Conservation (phyloP, 2,888 invertebrate genomes). For the Ditula angustiorana region DNA sequence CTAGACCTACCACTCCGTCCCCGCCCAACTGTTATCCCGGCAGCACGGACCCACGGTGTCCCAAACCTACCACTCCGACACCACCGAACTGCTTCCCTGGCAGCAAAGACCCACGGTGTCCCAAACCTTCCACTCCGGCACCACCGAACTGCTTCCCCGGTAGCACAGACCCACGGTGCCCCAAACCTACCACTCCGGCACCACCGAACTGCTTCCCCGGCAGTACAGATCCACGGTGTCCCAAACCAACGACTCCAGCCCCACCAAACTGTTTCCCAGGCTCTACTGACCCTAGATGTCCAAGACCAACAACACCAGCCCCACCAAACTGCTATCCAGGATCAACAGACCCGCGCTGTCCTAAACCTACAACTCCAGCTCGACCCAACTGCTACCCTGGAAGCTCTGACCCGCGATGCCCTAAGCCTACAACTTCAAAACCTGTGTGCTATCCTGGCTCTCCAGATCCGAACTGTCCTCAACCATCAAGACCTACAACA, state of each 20-base stretch:
- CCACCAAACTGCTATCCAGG: constrained; percentile 44
- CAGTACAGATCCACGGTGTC: constrained; percentile 45
- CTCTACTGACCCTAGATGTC: constrained; percentile 55
- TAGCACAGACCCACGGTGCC: constrained; percentile 55
- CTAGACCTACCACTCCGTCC: constrained; percentile 39
- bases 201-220: constrained; percentile 47
- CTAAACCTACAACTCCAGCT: constrained; percentile 44
- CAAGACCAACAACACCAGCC: constrained; percentile 43
- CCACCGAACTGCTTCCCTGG: constrained; percentile 54
- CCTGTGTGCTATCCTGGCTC: constrained; percentile 47
- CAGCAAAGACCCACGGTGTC: constrained; percentile 52
- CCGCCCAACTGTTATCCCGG: constrained; percentile 45
- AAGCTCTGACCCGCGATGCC: constrained; percentile 53
- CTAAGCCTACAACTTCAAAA: constrained; percentile 44
- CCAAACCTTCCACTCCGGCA: constrained; percentile 42
- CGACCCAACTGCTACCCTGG: constrained; percentile 55
- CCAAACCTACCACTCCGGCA: constrained; percentile 49
- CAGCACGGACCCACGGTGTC: constrained; percentile 51
- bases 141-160: constrained; percentile 55
- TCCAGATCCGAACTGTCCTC: constrained; percentile 58
- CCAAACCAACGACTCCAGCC: constrained; percentile 45
- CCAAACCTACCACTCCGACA: constrained; percentile 44
- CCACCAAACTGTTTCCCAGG: constrained; percentile 44
- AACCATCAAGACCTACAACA: constrained; percentile 50
- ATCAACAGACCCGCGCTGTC: constrained; percentile 39